Evolutionary conservation across 92 coral and sea anemone species (phyloP).

Genomic region (Actinostola sp.): DNA sequence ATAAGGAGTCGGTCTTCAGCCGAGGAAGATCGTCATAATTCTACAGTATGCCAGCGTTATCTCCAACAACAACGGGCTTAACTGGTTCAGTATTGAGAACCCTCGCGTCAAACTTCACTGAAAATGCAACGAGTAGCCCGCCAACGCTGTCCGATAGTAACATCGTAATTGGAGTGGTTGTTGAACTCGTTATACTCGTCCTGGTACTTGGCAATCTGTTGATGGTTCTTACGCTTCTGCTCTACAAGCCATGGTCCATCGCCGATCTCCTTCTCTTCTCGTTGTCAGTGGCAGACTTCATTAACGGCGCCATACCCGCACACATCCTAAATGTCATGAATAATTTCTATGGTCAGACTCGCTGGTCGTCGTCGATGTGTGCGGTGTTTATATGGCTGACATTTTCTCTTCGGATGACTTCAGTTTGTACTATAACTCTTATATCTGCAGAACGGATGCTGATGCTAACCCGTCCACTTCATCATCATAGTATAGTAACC

Average conservation of each 20-base stretch:
- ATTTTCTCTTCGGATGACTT: constrained; percentile 84
- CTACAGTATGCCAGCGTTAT: not conserved
- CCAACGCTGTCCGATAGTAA: constrained; percentile 19
- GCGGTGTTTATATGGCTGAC: constrained; percentile 75
- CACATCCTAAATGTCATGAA: constrained; percentile 76
- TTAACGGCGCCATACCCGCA: constrained; percentile 77
- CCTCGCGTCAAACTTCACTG: not conserved
- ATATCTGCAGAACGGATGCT: constrained; percentile 82
- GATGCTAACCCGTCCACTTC: constrained; percentile 77
- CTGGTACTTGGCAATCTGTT: constrained; percentile 70
- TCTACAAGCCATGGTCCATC: constrained; percentile 83
- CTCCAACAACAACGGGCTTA: not conserved
- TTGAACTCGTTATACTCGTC: constrained; percentile 65
- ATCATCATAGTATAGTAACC: constrained; percentile 79
- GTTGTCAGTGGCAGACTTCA: constrained; percentile 76
- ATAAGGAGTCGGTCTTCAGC: not conserved
- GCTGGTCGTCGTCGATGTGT: constrained; percentile 75
- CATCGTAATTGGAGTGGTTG: constrained; percentile 58
- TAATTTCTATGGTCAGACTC: constrained; percentile 75
- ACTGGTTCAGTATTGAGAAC: not conserved
- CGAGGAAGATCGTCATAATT: not conserved
- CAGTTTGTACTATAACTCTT: constrained; percentile 89
- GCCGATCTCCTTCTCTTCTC: constrained; percentile 85
- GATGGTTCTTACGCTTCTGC: constrained; percentile 67
- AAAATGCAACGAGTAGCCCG: not conserved